phyloP scores from a whole-genome alignment of 2,113 vertebrate species.

The Orycteropus afer region DNA sequence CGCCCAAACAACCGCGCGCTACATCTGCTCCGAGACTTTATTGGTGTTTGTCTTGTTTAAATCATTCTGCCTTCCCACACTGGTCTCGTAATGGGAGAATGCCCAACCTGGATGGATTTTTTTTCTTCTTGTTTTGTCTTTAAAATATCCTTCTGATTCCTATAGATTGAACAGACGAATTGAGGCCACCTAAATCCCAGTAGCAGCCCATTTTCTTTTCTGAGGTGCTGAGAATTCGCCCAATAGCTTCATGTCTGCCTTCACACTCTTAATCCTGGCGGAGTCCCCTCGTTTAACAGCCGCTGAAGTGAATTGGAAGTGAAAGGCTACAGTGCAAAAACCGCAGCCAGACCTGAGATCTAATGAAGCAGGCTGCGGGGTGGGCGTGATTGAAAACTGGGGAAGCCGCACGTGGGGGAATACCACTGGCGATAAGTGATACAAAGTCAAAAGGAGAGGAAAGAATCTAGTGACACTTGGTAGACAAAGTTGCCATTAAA shows the following conservation, averaged over 20 bases:
- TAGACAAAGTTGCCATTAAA: constrained; percentile 83
- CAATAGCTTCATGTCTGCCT: background rate
- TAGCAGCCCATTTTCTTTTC: background rate
- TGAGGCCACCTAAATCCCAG: background rate
- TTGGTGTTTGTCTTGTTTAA: constrained; percentile 69
- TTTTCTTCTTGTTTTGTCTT: background rate
- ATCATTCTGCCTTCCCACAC: constrained; percentile 41
- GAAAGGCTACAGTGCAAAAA: background rate
- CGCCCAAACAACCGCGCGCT: constrained; percentile 37
- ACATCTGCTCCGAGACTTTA: constrained; percentile 46
- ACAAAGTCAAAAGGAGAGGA: constrained; percentile 80
- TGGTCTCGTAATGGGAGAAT: constrained; percentile 15
- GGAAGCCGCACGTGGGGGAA: constrained; percentile 31
- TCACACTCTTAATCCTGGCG: background rate
- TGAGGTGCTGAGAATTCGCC: background rate
- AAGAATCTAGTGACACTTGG: constrained; percentile 49
- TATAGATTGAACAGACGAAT: background rate
- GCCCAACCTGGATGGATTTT: background rate
- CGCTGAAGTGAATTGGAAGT: background rate
- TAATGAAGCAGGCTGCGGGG: background rate
- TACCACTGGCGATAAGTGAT: constrained; percentile 34
- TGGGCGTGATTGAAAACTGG: background rate
- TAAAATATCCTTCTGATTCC: constrained; percentile 10
- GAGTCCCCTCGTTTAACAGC: background rate
- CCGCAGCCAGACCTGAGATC: background rate